Evolutionary conservation across 37 sponge, comb jelly and placozoan genomes (phyloP).

Genomic region (Oopsacas minuta): DNA sequence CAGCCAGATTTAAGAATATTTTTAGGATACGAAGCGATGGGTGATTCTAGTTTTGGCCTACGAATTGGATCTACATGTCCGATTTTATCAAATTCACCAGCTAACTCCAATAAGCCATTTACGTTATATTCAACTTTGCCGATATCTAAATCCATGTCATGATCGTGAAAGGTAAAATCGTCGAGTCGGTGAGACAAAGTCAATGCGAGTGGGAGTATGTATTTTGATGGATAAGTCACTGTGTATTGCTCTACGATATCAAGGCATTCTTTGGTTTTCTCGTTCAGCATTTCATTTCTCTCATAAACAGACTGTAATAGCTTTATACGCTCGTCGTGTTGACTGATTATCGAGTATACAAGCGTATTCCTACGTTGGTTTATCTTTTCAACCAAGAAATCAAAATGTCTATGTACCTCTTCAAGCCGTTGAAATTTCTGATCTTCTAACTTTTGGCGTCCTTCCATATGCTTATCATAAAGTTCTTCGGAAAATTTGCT

Average conservation of each 20-base stretch:
- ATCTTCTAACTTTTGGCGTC: not conserved
- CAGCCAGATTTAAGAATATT: not conserved
- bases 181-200: not conserved
- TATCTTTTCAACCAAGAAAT: not conserved
- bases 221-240: not conserved
- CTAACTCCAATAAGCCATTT: not conserved
- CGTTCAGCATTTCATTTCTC: not conserved
- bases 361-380: not conserved
- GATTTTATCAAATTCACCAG: not conserved
- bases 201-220: conserved; percentile 3
- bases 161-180: not conserved
- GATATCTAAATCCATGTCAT: not conserved
- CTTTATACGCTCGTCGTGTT: not conserved
- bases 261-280: not conserved
- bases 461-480: not conserved
- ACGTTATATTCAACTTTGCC: not conserved
- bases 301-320: not conserved
- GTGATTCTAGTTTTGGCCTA: not conserved
- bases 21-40: not conserved
- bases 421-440: not conserved
- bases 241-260: not conserved
- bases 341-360: not conserved
- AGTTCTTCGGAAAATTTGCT: not conserved
- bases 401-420: not conserved
- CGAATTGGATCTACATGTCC: not conserved